phyloP scores from a whole-genome alignment of 2,888 invertebrate genomes.

The Oxyscelio sp. region DNA sequence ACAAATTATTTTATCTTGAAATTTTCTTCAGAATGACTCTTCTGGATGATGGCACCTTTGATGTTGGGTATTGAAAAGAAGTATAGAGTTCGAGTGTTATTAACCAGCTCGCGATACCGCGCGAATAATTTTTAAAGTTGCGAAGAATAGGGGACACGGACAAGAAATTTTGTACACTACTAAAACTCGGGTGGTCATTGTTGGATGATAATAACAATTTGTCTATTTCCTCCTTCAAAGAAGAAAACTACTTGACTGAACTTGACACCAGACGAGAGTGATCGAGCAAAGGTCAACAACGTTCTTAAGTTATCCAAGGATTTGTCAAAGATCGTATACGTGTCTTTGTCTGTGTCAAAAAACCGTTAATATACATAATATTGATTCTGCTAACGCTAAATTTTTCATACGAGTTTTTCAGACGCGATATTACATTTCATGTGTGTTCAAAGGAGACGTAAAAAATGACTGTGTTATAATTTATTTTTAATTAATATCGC shows the following conservation, averaged over 20 bases:
- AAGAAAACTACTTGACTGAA: constrained; percentile 32
- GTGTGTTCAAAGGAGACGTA: too few relatives aligned
- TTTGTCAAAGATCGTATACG: constrained; percentile 55
- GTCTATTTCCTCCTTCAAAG: constrained; percentile 59
- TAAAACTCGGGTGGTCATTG: constrained; percentile 16
- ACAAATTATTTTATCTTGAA: too few relatives aligned
- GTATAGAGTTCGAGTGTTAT: constrained; percentile 19
- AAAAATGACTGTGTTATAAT: too few relatives aligned
- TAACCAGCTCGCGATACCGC: constrained; percentile 11
- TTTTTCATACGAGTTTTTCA: constrained; percentile 35
- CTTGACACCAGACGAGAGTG: constrained; percentile 54
- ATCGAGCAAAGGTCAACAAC: constrained; percentile 61
- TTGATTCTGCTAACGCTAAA: constrained; percentile 36
- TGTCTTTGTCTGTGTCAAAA: constrained; percentile 50
- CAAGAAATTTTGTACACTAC: constrained; percentile 14
- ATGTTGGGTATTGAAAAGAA: not conserved
- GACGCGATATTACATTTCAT: too few relatives aligned
- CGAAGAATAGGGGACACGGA: not conserved
- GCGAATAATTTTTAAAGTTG: constrained; percentile 38
- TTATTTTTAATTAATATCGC: too few relatives aligned
- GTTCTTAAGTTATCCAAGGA: constrained; percentile 43
- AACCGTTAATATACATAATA: constrained; percentile 35
- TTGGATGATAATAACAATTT: constrained; percentile 49
- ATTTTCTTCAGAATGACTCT: too few relatives aligned
- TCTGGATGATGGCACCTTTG: not conserved